phyloP scores from a whole-genome alignment of 2,888 invertebrate genomes.

The Eupithecia subumbrata region DNA sequence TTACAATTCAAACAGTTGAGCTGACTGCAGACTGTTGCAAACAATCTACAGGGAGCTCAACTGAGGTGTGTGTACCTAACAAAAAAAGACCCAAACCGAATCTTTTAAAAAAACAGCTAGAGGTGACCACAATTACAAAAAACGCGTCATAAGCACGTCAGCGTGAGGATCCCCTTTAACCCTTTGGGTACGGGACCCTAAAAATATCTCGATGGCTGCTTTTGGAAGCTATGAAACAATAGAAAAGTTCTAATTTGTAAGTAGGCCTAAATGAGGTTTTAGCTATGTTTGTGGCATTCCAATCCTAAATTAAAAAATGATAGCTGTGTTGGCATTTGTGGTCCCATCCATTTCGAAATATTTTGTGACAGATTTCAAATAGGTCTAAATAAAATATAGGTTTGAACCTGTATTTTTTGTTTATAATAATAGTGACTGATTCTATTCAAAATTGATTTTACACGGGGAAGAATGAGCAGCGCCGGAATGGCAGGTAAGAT shows the following conservation, averaged over 20 bases:
- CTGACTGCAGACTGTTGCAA: too few relatives aligned
- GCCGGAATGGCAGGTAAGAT: conserved; percentile 81
- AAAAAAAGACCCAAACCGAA: not conserved
- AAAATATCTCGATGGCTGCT: not conserved
- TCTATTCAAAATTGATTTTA: conserved; percentile 78
- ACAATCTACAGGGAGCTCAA: too few relatives aligned
- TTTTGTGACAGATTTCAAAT: conserved; percentile 24
- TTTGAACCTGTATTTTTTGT: conserved; percentile 39
- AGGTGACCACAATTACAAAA: not conserved
- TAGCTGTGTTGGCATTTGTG: not conserved
- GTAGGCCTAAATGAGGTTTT: not conserved
- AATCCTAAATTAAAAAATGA: not conserved
- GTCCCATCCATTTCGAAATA: not conserved
- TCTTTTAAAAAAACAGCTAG: not conserved
- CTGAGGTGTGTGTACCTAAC: too few relatives aligned
- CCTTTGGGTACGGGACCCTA: not conserved
- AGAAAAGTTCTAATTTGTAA: not conserved
- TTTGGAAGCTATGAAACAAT: not conserved
- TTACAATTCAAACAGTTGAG: too few relatives aligned
- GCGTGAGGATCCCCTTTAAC: too few relatives aligned
- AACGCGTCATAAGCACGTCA: too few relatives aligned
- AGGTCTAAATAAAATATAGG: conserved; percentile 36
- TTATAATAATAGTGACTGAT: conserved; percentile 43
- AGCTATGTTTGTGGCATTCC: not conserved
- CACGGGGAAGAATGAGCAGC: conserved; percentile 80